Evolutionary conservation across 2,113 vertebrate genomes (phyloP).

Genomic region (Geococcyx californianus): DNA sequence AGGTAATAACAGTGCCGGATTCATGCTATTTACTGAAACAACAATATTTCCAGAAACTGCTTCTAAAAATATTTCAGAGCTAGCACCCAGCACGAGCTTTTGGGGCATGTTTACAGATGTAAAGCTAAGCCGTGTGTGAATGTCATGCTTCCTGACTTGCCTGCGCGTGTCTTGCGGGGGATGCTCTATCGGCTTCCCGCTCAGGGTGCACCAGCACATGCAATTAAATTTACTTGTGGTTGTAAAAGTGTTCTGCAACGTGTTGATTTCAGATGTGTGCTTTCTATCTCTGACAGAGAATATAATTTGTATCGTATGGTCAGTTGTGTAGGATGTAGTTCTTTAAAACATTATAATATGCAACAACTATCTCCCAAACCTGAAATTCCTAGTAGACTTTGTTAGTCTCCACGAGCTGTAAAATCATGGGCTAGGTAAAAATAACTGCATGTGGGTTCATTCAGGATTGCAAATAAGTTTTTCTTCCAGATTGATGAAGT

Average conservation of each 20-base stretch:
- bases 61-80: background rate
- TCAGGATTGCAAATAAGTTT: background rate
- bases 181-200: background rate
- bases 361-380: background rate
- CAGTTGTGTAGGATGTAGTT: background rate
- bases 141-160: background rate
- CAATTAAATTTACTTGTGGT: background rate
- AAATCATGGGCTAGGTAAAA: background rate
- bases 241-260: background rate
- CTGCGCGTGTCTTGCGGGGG: rapidly evolving
- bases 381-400: background rate
- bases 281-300: background rate
- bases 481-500: background rate
- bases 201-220: background rate
- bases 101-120: background rate
- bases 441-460: background rate
- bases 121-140: background rate
- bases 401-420: background rate
- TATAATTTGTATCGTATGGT: background rate
- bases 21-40: background rate
- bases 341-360: rapidly evolving
- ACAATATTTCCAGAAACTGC: background rate
- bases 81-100: background rate
- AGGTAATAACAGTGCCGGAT: background rate
- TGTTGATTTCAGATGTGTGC: background rate